phyloP scores from a whole-genome alignment of 2,113 vertebrate genomes.

The Notarius lentiginosus region DNA sequence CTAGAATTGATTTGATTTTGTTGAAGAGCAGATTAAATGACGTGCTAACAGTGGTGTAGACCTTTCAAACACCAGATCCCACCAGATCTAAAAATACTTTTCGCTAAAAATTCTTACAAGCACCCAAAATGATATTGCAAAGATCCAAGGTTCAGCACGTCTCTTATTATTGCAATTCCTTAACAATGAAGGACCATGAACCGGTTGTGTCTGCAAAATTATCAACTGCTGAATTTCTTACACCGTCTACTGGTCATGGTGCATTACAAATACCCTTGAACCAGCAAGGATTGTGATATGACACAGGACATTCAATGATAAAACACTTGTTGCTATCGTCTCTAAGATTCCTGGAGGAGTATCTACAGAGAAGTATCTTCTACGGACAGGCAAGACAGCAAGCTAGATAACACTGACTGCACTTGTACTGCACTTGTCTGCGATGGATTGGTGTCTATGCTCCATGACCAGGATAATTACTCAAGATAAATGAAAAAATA shows the following conservation, averaged over 20 bases:
- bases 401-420: slow-evolving; percentile 62
- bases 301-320: slow-evolving; percentile 46
- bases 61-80: not conserved
- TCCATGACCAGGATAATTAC: not conserved
- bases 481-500: not conserved
- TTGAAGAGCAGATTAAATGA: not conserved
- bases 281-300: slow-evolving; percentile 51
- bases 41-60: not conserved
- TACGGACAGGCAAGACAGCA: slow-evolving; percentile 40
- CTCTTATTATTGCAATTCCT: not conserved
- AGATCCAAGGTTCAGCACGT: not conserved
- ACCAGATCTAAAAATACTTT: not conserved
- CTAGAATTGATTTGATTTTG: not conserved
- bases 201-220: not conserved
- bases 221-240: not conserved
- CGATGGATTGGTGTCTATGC: not conserved
- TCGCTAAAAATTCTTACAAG: not conserved
- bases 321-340: slow-evolving; percentile 36
- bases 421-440: slow-evolving; percentile 52
- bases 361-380: slow-evolving; percentile 50
- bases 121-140: not conserved
- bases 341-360: slow-evolving; percentile 50
- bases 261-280: slow-evolving; percentile 46
- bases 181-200: not conserved
- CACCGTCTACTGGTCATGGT: not conserved